Conservation (phyloP, 1,140 invertebrate genomes). For the Drosophila subpulchrella region DNA sequence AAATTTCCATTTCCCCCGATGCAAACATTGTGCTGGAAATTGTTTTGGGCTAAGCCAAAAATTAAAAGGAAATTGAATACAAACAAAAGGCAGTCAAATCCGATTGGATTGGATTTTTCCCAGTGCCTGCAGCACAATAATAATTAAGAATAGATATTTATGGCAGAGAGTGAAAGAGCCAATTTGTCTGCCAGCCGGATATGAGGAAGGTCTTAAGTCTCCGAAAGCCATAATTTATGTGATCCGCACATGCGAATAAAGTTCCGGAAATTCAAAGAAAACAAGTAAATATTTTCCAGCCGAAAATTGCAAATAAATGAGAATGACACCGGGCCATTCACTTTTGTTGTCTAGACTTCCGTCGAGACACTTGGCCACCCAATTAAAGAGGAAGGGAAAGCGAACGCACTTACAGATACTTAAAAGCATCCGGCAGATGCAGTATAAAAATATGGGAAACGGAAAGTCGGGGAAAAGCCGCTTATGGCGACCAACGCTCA, state of each 20-base stretch:
- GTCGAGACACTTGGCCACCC: constrained; percentile 63
- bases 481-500: constrained; percentile 21
- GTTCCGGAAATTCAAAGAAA: constrained; percentile 74
- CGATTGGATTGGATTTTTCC: constrained; percentile 29
- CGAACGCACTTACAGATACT: constrained; percentile 69
- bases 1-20: constrained; percentile 24
- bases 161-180: constrained; percentile 13
- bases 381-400: constrained; percentile 23
- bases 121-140: constrained; percentile 24
- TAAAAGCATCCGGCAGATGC: constrained; percentile 63
- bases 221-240: constrained; percentile 49
- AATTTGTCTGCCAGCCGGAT: constrained; percentile 50
- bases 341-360: constrained; percentile 70
- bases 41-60: constrained; percentile 47
- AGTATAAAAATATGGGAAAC: constrained; percentile 11
- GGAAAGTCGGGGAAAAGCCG: not conserved
- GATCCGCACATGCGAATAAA: constrained; percentile 51
- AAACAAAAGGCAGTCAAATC: constrained; percentile 54
- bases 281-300: constrained; percentile 64
- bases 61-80: constrained; percentile 70
- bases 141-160: constrained; percentile 37
- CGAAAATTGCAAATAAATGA: constrained; percentile 72
- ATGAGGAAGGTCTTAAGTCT: constrained; percentile 41
- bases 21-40: constrained; percentile 25
- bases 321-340: constrained; percentile 26